Base-by-base conservation (phyloP, 2,797 vertebrate genomes). In the Manis javanica region DNA sequence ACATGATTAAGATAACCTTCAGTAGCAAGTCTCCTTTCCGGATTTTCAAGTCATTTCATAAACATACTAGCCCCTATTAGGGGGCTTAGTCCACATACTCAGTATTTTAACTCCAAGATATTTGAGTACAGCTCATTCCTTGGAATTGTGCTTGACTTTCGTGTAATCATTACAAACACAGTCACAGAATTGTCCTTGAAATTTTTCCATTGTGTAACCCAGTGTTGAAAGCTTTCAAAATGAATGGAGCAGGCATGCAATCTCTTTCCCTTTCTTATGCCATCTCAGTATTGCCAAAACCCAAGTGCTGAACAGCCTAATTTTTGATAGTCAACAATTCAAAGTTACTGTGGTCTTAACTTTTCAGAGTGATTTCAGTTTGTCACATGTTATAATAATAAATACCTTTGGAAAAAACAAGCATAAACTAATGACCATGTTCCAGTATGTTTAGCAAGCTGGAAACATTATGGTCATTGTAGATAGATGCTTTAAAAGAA, bases 201-300 rank as follows among this genome's bases (percentile, higher is more conserved):
- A 95, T 93, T 96, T 97, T 98, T 98, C 95, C 94, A 88, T 97
- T 98, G 85, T 97, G 95, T 98, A 97, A 97, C 90, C 71, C 95
- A 75, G 91, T 90, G 92, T 59, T 97, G 96, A 97, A 96, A 97
- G 59, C 71, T 57, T 96, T 98, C 87, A 96, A 97, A 97, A 97
- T 91, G 91, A 94, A 88, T 83, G 37, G 68, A 97, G 18, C 24
- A 94, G 87, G 64, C 78, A 88, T 94, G 64, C 81, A 96, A 87
- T 94, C 90, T 95, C 66, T 94, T 94, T 96, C 23, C 88, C 91
- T 94, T 97, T 97, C 51, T 34, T 87, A 15, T 97, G 79, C 89
- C 31, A 57, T 97, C 96, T 95, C 51, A 77, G 31, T 72, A 34
- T 88, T 98, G 97, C 97, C 97, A 98, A 95, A 91, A 83, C 78